Conservation (phyloP, 2,888 invertebrate genomes). For the Drosophila macrothrix region DNA sequence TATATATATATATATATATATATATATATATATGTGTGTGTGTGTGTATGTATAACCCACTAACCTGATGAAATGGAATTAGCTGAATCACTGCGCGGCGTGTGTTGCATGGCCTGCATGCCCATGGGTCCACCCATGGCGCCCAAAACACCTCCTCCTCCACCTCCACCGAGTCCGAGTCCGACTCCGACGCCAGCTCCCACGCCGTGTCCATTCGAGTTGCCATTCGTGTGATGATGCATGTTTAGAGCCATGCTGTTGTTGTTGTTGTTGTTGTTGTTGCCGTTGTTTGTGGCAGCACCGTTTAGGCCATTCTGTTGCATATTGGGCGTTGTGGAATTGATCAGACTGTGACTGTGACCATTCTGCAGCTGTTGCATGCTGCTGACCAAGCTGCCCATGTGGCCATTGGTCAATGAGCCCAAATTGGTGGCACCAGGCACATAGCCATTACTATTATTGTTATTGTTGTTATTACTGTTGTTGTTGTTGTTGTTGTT, state of each 20-base stretch:
- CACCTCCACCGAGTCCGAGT: conserved; percentile 26
- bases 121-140: conserved; percentile 52
- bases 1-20: not conserved
- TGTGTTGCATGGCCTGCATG: conserved; percentile 79
- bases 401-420: conserved; percentile 60
- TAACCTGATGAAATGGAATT: conserved; percentile 85
- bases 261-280: conserved; percentile 4
- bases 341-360: conserved; percentile 63
- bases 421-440: conserved; percentile 67
- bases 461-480: conserved; percentile 44
- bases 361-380: conserved; percentile 68
- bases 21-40: not conserved
- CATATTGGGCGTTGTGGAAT: conserved; percentile 64
- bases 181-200: conserved; percentile 40
- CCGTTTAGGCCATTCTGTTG: conserved; percentile 66
- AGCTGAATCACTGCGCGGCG: conserved; percentile 85
- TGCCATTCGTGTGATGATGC: conserved; percentile 63
- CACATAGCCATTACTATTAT: conserved; percentile 58
- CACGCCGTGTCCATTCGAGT: conserved; percentile 60
- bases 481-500: conserved; percentile 36
- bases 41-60: conserved; percentile 45
- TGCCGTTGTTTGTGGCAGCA: not conserved
- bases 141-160: conserved; percentile 8
- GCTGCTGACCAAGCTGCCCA: conserved; percentile 58
- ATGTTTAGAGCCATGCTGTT: conserved; percentile 33